Base-by-base conservation (phyloP, 2,888 invertebrate species). In the Tetrapedia diversipes region DNA sequence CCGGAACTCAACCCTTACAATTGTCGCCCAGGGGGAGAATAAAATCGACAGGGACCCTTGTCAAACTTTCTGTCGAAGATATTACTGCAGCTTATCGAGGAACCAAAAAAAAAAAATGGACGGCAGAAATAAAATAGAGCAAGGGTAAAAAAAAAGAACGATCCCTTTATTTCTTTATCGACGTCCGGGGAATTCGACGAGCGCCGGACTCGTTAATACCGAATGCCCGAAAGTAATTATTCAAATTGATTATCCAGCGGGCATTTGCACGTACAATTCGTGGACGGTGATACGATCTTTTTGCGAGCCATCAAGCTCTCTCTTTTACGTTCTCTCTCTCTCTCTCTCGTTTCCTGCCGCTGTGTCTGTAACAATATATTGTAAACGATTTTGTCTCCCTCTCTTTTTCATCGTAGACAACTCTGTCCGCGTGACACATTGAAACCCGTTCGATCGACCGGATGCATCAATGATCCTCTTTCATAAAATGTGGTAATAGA, bases 161-260 rank as follows among this genome's bases (percentile, higher is more conserved):
- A 57, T 77, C 70, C 53, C 54, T 83, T 80, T 83, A 80, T 82
- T 70, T 66, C 70, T 82, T 80, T 80, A 81, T 82, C 63, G 77
- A 45, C 51, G 67, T 32, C 60, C 34, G 34, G 77, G 80, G 83
- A 80, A 77, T 82, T 67, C 72, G 43, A 57, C 41, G 68, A 37
- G 64, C 69, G 61, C 34, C 51, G 60, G 63, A 45, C 53, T 49
- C 49, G 73, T 73, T 83, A 83, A 83, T 83, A 71, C 73, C 64
- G 64, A 66, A 73, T 80, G 67, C 68, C 77, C 82, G 77, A 77
- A 77, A 61, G 80, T 82, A 82, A 82, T 79, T 79, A 79, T 79
- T 77, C 78, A 79, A 78, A 77, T 79, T 73, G 78, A 67, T 79
- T 69, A 73, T 69, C 68, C 73, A 47, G 34, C 37, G 53, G 69